A percentile compares a stretch with the other conserved stretches of the same genome.
Conservation (phyloP, 2,113 vertebrate species). For the Saccopteryx bilineata region DNA sequence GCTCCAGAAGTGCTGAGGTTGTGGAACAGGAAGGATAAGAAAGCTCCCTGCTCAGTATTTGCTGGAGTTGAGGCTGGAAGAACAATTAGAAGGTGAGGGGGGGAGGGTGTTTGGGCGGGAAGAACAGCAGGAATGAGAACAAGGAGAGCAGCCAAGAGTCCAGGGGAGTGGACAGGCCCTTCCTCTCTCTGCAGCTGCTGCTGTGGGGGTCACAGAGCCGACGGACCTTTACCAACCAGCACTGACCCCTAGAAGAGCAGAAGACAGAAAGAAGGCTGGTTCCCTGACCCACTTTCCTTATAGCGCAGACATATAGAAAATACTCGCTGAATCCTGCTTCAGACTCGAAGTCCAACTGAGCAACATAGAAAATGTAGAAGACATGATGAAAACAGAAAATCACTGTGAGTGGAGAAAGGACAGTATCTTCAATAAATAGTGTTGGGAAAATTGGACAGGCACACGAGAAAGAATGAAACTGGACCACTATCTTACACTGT, state of each 20-base stretch:
- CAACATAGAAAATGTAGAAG: conserved; percentile 4
- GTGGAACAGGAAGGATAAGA: conserved; percentile 7
- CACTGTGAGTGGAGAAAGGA: neutral
- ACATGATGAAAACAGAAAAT: conserved; percentile 12
- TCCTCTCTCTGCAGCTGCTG: conserved; percentile 13
- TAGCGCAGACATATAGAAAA: conserved; percentile 48
- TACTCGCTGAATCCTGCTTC: conserved; percentile 19
- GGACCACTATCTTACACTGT: neutral
- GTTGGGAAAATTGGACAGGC: neutral
- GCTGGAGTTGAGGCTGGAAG: neutral
- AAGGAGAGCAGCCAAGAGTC: neutral
- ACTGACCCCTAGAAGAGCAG: neutral
- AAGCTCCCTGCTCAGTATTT: neutral
- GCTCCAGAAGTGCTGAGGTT: neutral
- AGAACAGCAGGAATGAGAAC: conserved; percentile 18
- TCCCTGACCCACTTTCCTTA: conserved; percentile 42
- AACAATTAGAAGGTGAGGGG: conserved; percentile 16
- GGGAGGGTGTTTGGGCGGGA: neutral
- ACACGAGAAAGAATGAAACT: neutral
- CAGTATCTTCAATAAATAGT: neutral
- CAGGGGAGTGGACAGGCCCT: neutral
- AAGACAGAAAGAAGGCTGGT: conserved; percentile 47
- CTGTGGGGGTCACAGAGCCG: conserved; percentile 40
- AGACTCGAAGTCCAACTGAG: neutral
- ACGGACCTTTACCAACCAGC: neutral